Evolutionary conservation across 2,113 vertebrate genomes (phyloP), one percentile per base, ranked within the genome.

Genomic region (Ellobius talpinus): DNA sequence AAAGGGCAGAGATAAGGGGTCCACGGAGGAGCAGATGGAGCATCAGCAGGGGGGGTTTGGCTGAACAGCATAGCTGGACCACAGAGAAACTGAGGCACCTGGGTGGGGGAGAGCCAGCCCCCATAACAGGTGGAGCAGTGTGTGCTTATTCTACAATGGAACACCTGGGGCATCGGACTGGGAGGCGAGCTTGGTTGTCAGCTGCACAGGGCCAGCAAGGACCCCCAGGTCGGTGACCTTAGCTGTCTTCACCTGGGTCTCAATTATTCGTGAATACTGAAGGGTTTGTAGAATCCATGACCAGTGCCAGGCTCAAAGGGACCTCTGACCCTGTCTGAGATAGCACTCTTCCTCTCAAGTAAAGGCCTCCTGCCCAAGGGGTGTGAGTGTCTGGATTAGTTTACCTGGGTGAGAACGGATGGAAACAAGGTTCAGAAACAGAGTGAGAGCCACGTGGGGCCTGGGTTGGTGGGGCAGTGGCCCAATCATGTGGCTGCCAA

Each of bases 61-160:
- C 58, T 0, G 6, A n/a, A 76, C 73, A 3, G n/a, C 1, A 8
- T 16, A 7, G 23, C 31, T 19, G 58, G 68, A 5, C 4, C 3
- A 0, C 0, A 0, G 81, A 9, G 14, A 0, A 24, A 7, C 36
- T 1, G 79, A 61, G 61, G 9, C 33, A 7, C 1, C 0, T 23
- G 24, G 36, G 1, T 31, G 11, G 3, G 50, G 42, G 8, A 24
- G 2, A 21, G 23, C 39, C 24, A 24, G 19, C 50, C 8, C n/a
- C 9, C 24, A 1, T 29, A 0, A 0, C 5, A 17, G 89, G 21
- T 19, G 2, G 87, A 21, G 7, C 8, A 7, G 52, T 39, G 31
- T 9, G 4, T 0, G 1, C 29, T 3, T 7, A 65, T 26, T 26
- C 47, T 1, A 16, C 0, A 1, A 0, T 1, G 16, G 78, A 12